Evolutionary conservation across 2,113 vertebrate species (phyloP).

Genomic region (Pholis gunnellus): DNA sequence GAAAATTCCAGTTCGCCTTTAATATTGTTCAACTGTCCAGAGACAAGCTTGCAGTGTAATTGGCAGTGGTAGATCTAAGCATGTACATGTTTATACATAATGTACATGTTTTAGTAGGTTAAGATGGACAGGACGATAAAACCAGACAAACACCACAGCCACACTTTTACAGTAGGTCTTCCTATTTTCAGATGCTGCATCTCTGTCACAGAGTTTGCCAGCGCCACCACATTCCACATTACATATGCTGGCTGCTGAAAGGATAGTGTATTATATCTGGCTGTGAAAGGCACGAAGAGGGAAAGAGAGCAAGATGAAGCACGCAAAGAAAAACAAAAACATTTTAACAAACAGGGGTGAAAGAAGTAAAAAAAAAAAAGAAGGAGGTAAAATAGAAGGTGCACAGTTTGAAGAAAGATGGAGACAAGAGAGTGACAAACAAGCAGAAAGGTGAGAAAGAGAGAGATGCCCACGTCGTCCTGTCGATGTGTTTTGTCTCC

Average conservation of each 20-base stretch:
- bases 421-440: constrained; percentile 27
- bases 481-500: constrained; percentile 49
- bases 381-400: constrained; percentile 38
- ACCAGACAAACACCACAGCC: neutral
- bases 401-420: constrained; percentile 33
- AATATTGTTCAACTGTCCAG: neutral
- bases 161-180: neutral
- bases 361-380: constrained; percentile 28
- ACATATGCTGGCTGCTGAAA: constrained; percentile 11
- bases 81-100: no score
- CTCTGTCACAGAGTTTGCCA: constrained; percentile 1
- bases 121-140: neutral
- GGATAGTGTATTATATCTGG: constrained; percentile 49
- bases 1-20: neutral
- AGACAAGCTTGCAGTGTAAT: neutral
- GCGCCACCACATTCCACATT: neutral
- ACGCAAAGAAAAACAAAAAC: constrained; percentile 23
- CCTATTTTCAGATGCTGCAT: neutral
- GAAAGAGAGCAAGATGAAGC: neutral
- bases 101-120: neutral
- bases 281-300: constrained; percentile 27
- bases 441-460: constrained; percentile 29
- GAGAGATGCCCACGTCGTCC: constrained; percentile 36
- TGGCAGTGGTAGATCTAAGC: neutral
- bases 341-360: constrained; percentile 17